phyloP scores from a whole-genome alignment of 2,888 invertebrate genomes.

The Coleophora flavipennella region DNA sequence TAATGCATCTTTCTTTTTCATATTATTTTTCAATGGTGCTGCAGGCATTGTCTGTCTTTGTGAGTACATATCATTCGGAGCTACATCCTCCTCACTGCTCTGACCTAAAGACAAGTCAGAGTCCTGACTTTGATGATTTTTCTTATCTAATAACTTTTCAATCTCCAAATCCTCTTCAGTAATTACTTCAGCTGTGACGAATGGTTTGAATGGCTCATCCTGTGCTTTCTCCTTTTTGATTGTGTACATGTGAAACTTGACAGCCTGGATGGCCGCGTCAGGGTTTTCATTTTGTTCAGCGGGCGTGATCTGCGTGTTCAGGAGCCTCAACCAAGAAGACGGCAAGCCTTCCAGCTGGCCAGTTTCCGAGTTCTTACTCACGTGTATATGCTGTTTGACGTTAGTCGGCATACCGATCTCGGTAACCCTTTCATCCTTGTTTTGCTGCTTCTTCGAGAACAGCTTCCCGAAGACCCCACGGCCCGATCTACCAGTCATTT shows the following conservation, averaged over 20 bases:
- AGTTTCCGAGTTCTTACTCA: conserved; percentile 85
- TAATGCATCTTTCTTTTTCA: conserved; percentile 54
- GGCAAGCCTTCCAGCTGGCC: conserved; percentile 91
- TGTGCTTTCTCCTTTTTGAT: conserved; percentile 86
- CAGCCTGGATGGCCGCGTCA: conserved; percentile 89
- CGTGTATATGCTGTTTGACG: conserved; percentile 89
- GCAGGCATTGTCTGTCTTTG: conserved; percentile 73
- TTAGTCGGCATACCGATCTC: conserved; percentile 89
- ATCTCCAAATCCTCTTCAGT: conserved; percentile 88
- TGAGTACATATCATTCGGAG: conserved; percentile 44
- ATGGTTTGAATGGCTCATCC: conserved; percentile 82
- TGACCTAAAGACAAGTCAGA: conserved; percentile 66
- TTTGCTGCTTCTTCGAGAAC: conserved; percentile 58
- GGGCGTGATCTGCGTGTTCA: conserved; percentile 87
- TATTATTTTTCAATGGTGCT: conserved; percentile 49
- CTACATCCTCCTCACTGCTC: conserved; percentile 68
- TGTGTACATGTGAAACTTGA: conserved; percentile 91
- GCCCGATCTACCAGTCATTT: conserved; percentile 63
- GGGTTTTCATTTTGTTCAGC: conserved; percentile 93
- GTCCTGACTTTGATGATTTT: conserved; percentile 79
- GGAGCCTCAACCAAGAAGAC: conserved; percentile 82
- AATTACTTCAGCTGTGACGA: conserved; percentile 85
- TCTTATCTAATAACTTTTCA: conserved; percentile 81
- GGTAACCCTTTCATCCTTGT: conserved; percentile 68
- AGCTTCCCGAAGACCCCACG: conserved; percentile 66